Evolutionary conservation across 1,140 invertebrate genomes (phyloP).

Genomic region (Atta texana): DNA sequence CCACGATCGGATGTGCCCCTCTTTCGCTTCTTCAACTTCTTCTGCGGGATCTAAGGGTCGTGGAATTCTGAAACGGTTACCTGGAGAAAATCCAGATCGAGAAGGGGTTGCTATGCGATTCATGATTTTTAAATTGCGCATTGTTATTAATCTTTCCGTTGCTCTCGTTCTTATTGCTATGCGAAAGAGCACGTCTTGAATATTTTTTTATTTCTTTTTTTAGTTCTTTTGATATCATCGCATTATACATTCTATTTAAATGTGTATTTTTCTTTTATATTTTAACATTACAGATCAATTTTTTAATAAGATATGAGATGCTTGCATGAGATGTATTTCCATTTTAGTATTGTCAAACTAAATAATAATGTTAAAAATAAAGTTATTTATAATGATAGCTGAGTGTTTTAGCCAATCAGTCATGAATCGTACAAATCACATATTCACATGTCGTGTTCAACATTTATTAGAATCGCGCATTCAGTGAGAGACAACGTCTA

Average conservation of each 20-base stretch:
- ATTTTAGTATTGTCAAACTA: background rate
- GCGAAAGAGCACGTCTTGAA: constrained; percentile 7
- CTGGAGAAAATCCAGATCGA: constrained; percentile 62
- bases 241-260: constrained; percentile 12
- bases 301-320: background rate
- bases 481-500: constrained; percentile 29
- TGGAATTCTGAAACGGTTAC: constrained; percentile 24
- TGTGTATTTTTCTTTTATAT: constrained; percentile 7
- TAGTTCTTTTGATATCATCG: background rate
- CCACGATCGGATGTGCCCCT: constrained; percentile 61
- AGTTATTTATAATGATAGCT: background rate
- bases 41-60: constrained; percentile 5
- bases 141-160: constrained; percentile 50
- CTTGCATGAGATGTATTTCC: background rate
- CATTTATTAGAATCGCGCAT: constrained; percentile 63
- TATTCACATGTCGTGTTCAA: constrained; percentile 2
- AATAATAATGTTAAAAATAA: background rate
- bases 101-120: constrained; percentile 54
- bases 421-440: background rate
- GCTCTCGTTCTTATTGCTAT: constrained; percentile 6
- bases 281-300: background rate
- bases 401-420: background rate
- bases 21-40: constrained; percentile 13
- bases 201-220: constrained; percentile 3
- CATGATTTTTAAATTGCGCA: constrained; percentile 39